phyloP scores from a whole-genome alignment of 2,797 vertebrate genomes.

The Microctenopoma steveboyesi region DNA sequence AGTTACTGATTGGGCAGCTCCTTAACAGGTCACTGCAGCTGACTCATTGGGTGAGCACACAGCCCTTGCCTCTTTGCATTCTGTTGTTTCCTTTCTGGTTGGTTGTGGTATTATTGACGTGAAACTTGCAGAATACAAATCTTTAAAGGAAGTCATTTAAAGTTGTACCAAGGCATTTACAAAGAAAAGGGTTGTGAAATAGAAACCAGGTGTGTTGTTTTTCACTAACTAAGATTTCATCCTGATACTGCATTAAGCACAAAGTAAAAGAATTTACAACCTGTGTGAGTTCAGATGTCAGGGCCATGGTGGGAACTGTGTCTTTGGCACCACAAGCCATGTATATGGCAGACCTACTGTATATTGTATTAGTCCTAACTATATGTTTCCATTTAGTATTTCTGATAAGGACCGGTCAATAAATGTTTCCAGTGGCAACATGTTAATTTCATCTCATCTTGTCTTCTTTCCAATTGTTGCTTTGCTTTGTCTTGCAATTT shows the following conservation, averaged over 20 bases:
- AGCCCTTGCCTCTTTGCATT: slow-evolving; percentile 4
- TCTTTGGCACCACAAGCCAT: slow-evolving; percentile 35
- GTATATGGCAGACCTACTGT: slow-evolving; percentile 30
- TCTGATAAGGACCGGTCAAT: slow-evolving; percentile 19
- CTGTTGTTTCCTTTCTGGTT: slow-evolving; percentile 17
- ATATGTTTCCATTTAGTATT: slow-evolving; percentile 18
- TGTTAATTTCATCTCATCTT: slow-evolving; percentile 40
- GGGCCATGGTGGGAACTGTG: slow-evolving; percentile 71
- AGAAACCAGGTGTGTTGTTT: not conserved
- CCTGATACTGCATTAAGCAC: not conserved
- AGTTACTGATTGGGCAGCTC: slow-evolving; percentile 68
- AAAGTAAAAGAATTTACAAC: not conserved
- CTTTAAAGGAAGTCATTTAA: not conserved
- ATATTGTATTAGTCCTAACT: slow-evolving; percentile 34
- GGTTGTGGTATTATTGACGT: not conserved
- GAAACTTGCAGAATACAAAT: not conserved
- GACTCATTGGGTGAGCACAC: slow-evolving; percentile 25
- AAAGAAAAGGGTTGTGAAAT: not conserved
- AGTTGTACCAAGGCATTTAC: not conserved
- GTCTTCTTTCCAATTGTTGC: slow-evolving; percentile 40
- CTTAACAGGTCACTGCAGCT: slow-evolving; percentile 30
- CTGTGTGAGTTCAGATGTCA: slow-evolving; percentile 3
- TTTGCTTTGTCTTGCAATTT: slow-evolving; percentile 29
- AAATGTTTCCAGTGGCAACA: slow-evolving; percentile 36
- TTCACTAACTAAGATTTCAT: not conserved